A percentile compares a stretch with the other conserved stretches of the same genome.
Evolutionary conservation across 1,140 invertebrate species (phyloP).

Genomic region (Zaprionus vittiger): DNA sequence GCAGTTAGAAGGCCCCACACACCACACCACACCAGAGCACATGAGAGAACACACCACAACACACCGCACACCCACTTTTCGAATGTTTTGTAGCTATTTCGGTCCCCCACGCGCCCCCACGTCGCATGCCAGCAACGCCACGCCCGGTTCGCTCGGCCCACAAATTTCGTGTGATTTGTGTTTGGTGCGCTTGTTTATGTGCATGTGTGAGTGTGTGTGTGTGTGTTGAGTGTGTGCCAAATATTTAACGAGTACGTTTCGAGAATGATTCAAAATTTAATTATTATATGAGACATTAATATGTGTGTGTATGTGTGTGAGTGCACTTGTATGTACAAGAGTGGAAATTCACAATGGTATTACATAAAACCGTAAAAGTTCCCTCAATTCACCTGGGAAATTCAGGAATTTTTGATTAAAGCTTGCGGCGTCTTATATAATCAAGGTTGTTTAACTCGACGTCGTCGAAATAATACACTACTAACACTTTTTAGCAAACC

Average conservation of each 20-base stretch:
- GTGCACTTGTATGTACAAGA: slow-evolving; percentile 6
- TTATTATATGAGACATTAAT: slow-evolving; percentile 30
- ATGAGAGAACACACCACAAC: slow-evolving; percentile 13
- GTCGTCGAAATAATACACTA: neutral
- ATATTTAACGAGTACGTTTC: slow-evolving; percentile 59
- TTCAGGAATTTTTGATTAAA: slow-evolving; percentile 2
- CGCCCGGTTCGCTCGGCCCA: slow-evolving; percentile 20
- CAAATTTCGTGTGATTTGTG: slow-evolving; percentile 33
- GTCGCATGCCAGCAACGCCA: slow-evolving; percentile 36
- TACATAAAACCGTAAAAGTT: neutral
- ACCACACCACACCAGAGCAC: slow-evolving; percentile 5
- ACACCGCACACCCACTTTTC: slow-evolving; percentile 26
- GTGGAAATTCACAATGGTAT: neutral
- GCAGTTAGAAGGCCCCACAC: neutral
- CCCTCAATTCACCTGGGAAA: neutral
- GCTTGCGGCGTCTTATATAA: neutral
- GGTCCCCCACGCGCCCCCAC: slow-evolving; percentile 38
- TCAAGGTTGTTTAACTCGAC: neutral
- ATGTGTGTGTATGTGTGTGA: neutral
- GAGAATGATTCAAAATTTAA: slow-evolving; percentile 44
- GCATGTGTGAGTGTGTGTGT: slow-evolving; percentile 49
- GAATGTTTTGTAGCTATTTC: slow-evolving; percentile 31
- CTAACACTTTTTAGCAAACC: neutral
- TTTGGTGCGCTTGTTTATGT: slow-evolving; percentile 2
- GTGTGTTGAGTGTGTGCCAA: slow-evolving; percentile 69